These are phyloP conservation scores for Empis stercorea DNA, from an alignment of 2,888 invertebrate species.

Conservation along the genomic window DNA sequence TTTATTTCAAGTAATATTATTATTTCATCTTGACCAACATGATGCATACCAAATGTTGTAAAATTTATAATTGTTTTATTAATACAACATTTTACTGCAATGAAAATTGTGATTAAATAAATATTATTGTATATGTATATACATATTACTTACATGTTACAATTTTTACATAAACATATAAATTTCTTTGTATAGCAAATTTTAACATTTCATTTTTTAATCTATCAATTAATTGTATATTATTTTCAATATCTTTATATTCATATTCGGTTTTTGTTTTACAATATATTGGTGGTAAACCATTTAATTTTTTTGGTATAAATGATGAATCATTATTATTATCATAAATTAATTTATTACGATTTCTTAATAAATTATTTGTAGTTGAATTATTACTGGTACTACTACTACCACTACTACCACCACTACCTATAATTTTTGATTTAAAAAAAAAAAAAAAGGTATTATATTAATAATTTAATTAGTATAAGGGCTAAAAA, in stretches of 20 bases:
- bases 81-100: constrained; percentile 62
- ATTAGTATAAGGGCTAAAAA: no score
- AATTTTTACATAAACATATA: constrained; percentile 60
- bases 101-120: neutral
- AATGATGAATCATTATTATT: constrained; percentile 28
- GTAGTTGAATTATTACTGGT: constrained; percentile 23
- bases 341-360: neutral
- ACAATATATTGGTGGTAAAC: constrained; percentile 41
- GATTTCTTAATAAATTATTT: constrained; percentile 15
- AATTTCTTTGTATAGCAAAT: constrained; percentile 62
- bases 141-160: constrained; percentile 58
- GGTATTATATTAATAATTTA: no score
- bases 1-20: constrained; percentile 52
- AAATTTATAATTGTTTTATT: constrained; percentile 64
- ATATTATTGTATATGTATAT: no score
- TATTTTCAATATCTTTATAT: constrained; percentile 37
- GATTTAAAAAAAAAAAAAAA: no score
- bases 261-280: constrained; percentile 24
- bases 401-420: no score
- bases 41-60: constrained; percentile 60
- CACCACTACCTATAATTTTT: no score
- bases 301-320: constrained; percentile 35
- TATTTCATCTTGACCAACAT: constrained; percentile 73
- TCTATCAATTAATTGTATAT: constrained; percentile 42
- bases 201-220: constrained; percentile 48